phyloP scores from a whole-genome alignment of 1,140 invertebrate species.

The Drosophila athabasca region DNA sequence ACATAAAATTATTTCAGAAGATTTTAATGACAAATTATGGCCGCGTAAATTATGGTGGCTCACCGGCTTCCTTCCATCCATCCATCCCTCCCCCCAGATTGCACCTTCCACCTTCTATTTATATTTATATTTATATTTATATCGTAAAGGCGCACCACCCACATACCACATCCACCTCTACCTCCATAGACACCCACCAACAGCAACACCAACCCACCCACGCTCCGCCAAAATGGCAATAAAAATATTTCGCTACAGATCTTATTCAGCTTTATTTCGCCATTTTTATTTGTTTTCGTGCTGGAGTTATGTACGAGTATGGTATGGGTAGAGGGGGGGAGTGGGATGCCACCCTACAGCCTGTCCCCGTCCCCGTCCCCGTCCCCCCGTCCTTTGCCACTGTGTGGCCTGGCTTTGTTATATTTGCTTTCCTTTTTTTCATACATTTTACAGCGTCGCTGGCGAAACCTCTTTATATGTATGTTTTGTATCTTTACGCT shows the following conservation, averaged over 20 bases:
- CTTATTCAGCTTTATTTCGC: constrained; percentile 82
- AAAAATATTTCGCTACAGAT: constrained; percentile 82
- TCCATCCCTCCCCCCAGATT: constrained; percentile 2
- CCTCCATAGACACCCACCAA: constrained; percentile 1
- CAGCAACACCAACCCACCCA: constrained; percentile 27
- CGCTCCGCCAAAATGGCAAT: constrained; percentile 76
- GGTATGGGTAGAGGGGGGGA: not conserved
- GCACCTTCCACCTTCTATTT: constrained; percentile 31
- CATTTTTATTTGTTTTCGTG: constrained; percentile 79
- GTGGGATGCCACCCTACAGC: not conserved
- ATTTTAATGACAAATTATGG: constrained; percentile 83
- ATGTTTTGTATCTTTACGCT: constrained; percentile 61
- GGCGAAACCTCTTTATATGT: constrained; percentile 70
- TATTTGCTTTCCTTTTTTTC: constrained; percentile 51
- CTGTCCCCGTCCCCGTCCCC: no score
- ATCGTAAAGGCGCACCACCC: constrained; percentile 51
- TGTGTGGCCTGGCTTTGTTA: constrained; percentile 43
- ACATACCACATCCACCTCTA: not conserved
- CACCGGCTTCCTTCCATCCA: not conserved
- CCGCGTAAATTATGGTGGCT: constrained; percentile 76
- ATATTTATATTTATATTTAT: constrained; percentile 63
- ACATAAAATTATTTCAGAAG: constrained; percentile 81
- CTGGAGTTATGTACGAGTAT: constrained; percentile 47
- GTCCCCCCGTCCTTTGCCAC: no score
- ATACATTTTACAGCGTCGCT: constrained; percentile 51